Evolutionary conservation across 2,888 invertebrate genomes (phyloP).

Genomic region (Neuroscelio doddi): DNA sequence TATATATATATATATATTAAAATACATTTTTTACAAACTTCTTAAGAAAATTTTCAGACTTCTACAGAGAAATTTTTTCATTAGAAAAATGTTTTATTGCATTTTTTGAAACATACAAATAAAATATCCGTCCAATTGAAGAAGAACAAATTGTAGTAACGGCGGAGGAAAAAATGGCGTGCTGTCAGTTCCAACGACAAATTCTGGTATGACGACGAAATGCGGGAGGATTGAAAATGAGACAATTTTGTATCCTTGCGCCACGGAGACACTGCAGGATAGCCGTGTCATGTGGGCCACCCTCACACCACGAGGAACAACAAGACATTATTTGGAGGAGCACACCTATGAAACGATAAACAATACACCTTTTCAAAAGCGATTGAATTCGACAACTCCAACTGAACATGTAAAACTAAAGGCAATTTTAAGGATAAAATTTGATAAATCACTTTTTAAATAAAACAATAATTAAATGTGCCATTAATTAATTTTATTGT

Average conservation of each 20-base stretch:
- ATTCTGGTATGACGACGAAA: slow-evolving; percentile 65
- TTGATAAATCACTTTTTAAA: slow-evolving; percentile 3
- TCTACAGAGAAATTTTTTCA: not conserved
- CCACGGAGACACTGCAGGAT: slow-evolving; percentile 76
- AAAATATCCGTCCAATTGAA: too few species aligned
- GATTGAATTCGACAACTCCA: slow-evolving; percentile 65
- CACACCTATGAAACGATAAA: slow-evolving; percentile 69
- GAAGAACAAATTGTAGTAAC: slow-evolving; percentile 53
- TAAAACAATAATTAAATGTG: too few species aligned
- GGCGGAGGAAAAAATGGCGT: slow-evolving; percentile 65
- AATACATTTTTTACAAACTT: too few species aligned
- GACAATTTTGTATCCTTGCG: slow-evolving; percentile 76
- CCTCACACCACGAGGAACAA: slow-evolving; percentile 84
- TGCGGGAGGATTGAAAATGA: slow-evolving; percentile 72
- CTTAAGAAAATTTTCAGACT: too few species aligned
- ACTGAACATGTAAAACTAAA: slow-evolving; percentile 68
- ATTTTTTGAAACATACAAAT: too few species aligned
- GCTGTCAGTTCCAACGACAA: slow-evolving; percentile 64
- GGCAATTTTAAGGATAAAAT: slow-evolving; percentile 52
- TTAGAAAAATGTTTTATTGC: not conserved
- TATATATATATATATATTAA: too few species aligned
- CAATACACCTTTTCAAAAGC: slow-evolving; percentile 47
- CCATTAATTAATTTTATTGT: too few species aligned
- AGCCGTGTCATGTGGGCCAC: slow-evolving; percentile 88
- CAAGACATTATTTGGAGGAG: slow-evolving; percentile 77